A percentile compares a stretch with the other conserved stretches of the same genome.
phyloP scores from a whole-genome alignment of 1,140 invertebrate species.

The Acromyrmex echinatior region DNA sequence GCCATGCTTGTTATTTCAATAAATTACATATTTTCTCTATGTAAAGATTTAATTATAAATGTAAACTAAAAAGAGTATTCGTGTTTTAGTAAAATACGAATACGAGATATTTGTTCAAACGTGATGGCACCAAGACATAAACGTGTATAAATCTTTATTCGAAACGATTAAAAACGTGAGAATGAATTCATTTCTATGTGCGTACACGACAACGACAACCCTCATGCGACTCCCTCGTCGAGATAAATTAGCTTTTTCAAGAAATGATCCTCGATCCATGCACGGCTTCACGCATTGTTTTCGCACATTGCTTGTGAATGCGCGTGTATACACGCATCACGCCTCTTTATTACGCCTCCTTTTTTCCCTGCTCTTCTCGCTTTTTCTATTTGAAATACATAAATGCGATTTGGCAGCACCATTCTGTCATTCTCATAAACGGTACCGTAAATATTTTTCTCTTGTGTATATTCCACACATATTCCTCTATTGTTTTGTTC shows the following conservation, averaged over 20 bases:
- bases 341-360: slow-evolving; percentile 65
- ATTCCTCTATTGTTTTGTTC: not conserved
- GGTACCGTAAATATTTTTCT: slow-evolving; percentile 72
- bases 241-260: slow-evolving; percentile 82
- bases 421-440: slow-evolving; percentile 60
- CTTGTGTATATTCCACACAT: slow-evolving; percentile 1
- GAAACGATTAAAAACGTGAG: not conserved
- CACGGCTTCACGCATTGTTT: slow-evolving; percentile 78
- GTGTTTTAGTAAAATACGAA: not conserved
- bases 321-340: slow-evolving; percentile 49
- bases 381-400: slow-evolving; percentile 51
- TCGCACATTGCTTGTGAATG: slow-evolving; percentile 63
- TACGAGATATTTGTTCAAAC: not conserved
- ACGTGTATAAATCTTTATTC: slow-evolving; percentile 6
- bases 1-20: not conserved
- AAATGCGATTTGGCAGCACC: slow-evolving; percentile 63
- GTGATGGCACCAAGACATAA: too few relatives aligned
- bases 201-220: not conserved
- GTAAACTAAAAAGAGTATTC: not conserved
- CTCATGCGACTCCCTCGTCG: slow-evolving; percentile 52
- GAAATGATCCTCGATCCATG: slow-evolving; percentile 71
- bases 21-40: not conserved
- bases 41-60: not conserved
- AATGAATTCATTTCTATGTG: slow-evolving; percentile 43
- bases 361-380: slow-evolving; percentile 51